Evolutionary conservation across 2,888 invertebrate genomes (phyloP), one percentile per base, ranked within the genome.

Genomic region (Drosophila phalerata): DNA sequence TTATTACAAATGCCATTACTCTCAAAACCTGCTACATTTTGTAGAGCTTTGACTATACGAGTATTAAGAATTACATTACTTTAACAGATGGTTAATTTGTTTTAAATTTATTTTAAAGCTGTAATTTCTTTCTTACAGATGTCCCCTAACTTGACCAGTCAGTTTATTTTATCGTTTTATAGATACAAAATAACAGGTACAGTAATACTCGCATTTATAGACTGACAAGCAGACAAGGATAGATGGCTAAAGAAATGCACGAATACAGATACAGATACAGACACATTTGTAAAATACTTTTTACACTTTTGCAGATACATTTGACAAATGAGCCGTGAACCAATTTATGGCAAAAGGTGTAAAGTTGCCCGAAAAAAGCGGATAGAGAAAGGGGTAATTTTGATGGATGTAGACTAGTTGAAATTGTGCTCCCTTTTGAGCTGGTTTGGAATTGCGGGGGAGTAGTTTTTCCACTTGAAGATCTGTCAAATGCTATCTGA

Each of bases 401-500:
- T 85, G 84, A 84, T 83, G 79, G 79, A 85, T 84, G 66, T 64
- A 48, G 25, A 66, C 22, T 49, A 57, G 69, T 63, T 61, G 38
- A 30, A 69, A 47, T 32, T 65, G 40, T 9, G 25, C 19, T 30
- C 11, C 25, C 25, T 10, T 8, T 22, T 22, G 22, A 22, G 22
- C 22, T 17, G 11, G 22, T 43, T 15, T 13, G 28, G 11, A 3
- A 10, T 6, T 15, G 8, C 13, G 30, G 37, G 11, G 9, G 11
- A 43, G 55, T 63, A 55, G 51, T 52, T 52, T 15, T 32, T 22
- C 28, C 67, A 60, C 65, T 83, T 72, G 71, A 72, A 68, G 77
- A 87, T 77, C 83, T 88, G 85, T 85, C 88, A 88, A 83, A 73
- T 57, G 66, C 34, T 65, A 62, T 77, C 73, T 78, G 88, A 85